These are phyloP conservation scores for Tribolium castaneum DNA, from an alignment of 1,140 invertebrate genomes.

Conservation along the genomic window DNA sequence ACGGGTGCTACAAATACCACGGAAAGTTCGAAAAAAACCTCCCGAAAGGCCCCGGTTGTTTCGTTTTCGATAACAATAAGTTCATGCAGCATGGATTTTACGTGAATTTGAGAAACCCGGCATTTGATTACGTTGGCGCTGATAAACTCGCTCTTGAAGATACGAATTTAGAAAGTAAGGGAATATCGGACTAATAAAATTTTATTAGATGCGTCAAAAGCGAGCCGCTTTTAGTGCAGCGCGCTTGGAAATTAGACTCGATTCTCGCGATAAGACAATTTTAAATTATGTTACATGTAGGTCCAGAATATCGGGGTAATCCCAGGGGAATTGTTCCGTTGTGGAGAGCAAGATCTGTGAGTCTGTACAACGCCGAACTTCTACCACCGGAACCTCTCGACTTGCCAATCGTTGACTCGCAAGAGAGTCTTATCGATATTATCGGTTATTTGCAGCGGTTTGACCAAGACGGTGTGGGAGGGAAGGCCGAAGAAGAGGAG, in stretches of 20 bases:
- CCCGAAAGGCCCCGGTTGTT: conserved; percentile 74
- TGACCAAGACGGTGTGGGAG: conserved; percentile 19
- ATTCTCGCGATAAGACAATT: too few relatives aligned
- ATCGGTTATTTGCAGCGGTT: conserved; percentile 60
- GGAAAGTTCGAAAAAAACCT: conserved; percentile 73
- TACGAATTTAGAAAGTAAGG: conserved; percentile 42
- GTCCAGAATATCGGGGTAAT: conserved; percentile 44
- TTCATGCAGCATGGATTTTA: conserved; percentile 78
- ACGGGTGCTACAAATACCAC: conserved; percentile 70
- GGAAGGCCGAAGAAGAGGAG: conserved; percentile 54
- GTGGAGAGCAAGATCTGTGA: conserved; percentile 74
- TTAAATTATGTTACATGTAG: conserved; percentile 18
- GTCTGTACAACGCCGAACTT: conserved; percentile 72
- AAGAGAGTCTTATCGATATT: conserved; percentile 62
- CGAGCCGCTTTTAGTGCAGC: background rate
- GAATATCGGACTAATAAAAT: conserved; percentile 60
- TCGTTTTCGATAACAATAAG: conserved; percentile 71
- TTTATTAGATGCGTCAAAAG: background rate
- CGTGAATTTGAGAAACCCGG: conserved; percentile 66
- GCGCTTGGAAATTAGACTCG: background rate
- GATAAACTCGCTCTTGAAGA: conserved; percentile 64
- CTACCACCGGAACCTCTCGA: conserved; percentile 74
- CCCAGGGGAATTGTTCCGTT: conserved; percentile 63
- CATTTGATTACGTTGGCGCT: conserved; percentile 67
- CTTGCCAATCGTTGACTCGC: conserved; percentile 70